Base-by-base conservation (phyloP, 2,888 invertebrate genomes). In the Alsophila aescularia region DNA sequence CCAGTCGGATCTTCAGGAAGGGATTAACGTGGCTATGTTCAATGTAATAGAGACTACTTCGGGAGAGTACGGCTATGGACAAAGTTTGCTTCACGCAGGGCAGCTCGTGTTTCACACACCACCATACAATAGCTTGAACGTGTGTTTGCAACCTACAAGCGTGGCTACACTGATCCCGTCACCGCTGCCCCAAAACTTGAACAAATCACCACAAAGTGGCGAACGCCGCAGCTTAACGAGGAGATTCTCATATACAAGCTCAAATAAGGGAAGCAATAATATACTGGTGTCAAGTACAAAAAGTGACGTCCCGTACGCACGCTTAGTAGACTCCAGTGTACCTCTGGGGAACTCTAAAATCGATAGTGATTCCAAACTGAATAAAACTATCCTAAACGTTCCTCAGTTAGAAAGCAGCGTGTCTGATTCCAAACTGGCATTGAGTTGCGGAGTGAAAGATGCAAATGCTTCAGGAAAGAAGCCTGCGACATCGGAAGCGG, bases 41-140 rank as follows among this genome's bases (percentile, higher is more conserved):
- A 93, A 94, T 92, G 93, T 92, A 27, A 83, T 85, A 58, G 95
- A 96, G 72, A 95, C 95, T 42, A 92, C 93, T 15, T 95, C 95
- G 2, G 95, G 95, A 69, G 98, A 98, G 77, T 96, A 95, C 69
- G 98, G 98, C 0, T 99, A 97, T 77, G 98, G 98, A 0, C 98
- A 99, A 85, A 98, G 98, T 76, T 94, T 99, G 69, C 87, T 99
- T 15, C 97, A 98, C 77, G 94, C 96, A 52, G 95, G 95, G 24
- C 95, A 97, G 79, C 88, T 98, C 7, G 96, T 98, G 39, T 98
- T 98, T 81, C 96, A 98, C 67, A 97, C 97, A 0, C 96, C 97
- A 0, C 97, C 97, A 0, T 97, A 97, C 73, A 96, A 96, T 66
- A 93, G 95, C 34, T 93, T 96, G 70, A 94, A 96, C 67, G 95